Conservation (phyloP, 2,113 vertebrate genomes). For the Pelobates fuscus region DNA sequence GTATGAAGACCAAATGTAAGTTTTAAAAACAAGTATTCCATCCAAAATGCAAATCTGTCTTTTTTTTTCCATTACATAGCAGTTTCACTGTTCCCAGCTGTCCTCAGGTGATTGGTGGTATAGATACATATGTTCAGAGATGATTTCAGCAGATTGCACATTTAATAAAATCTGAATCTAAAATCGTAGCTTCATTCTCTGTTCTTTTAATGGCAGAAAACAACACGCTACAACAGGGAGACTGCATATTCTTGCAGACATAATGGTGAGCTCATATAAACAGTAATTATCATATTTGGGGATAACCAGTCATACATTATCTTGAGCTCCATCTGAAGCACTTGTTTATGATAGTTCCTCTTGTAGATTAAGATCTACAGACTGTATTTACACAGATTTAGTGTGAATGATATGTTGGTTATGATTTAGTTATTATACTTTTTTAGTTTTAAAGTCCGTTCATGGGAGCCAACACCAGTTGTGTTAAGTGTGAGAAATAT, state of each 20-base stretch:
- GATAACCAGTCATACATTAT: not conserved
- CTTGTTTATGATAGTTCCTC: not conserved
- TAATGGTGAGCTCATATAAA: not conserved
- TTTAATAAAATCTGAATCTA: not conserved
- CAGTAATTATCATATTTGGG: not conserved
- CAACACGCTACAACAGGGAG: not conserved
- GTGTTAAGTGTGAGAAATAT: too few relatives aligned
- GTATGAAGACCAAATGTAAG: too few relatives aligned
- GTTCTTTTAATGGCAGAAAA: not conserved
- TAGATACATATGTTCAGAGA: not conserved
- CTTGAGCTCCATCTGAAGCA: not conserved
- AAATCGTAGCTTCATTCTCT: not conserved
- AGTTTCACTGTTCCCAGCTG: not conserved
- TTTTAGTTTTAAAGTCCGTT: too few relatives aligned
- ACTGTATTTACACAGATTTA: too few relatives aligned
- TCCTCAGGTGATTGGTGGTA: not conserved
- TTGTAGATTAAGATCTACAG: not conserved
- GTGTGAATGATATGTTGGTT: too few relatives aligned
- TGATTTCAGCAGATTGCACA: not conserved
- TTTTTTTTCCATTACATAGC: not conserved
- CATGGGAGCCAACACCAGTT: too few relatives aligned
- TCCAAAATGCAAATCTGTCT: too few relatives aligned
- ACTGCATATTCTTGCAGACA: not conserved
- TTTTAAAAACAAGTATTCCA: too few relatives aligned
- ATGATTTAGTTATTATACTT: too few relatives aligned